phyloP scores from a whole-genome alignment of 37 sponge, comb jelly and placozoan species.

The Agelas oroides region DNA sequence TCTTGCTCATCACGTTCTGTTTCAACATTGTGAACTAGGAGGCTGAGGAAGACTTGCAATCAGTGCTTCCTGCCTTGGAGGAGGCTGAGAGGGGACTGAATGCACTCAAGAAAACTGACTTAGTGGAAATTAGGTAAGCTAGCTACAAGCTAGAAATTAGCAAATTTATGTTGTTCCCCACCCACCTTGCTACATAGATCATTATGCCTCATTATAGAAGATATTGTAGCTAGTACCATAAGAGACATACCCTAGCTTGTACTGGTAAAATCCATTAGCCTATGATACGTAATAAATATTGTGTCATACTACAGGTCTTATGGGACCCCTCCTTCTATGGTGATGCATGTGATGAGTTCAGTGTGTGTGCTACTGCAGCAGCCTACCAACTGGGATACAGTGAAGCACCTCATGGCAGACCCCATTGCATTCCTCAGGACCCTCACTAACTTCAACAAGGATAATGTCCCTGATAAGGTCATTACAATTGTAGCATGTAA shows the following conservation, averaged over 20 bases:
- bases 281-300: too few relatives aligned
- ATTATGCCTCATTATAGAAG: too few relatives aligned
- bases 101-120: slow-evolving; percentile 65
- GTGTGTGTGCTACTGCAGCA: slow-evolving; percentile 78
- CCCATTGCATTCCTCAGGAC: slow-evolving; percentile 41
- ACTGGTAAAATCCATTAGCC: too few relatives aligned
- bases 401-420: slow-evolving; percentile 71
- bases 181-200: too few relatives aligned
- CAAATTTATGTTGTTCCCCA: too few relatives aligned
- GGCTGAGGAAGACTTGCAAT: slow-evolving; percentile 60
- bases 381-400: slow-evolving; percentile 73
- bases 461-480: slow-evolving; percentile 63
- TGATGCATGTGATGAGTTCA: slow-evolving; percentile 80
- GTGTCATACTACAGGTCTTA: slow-evolving; percentile 48
- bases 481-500: neutral
- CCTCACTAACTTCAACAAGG: slow-evolving; percentile 61
- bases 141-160: too few relatives aligned
- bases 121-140: slow-evolving; percentile 73
- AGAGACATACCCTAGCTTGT: too few relatives aligned
- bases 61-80: slow-evolving; percentile 63
- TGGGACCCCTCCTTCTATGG: slow-evolving; percentile 79
- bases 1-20: too few relatives aligned
- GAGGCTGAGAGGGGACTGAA: slow-evolving; percentile 56
- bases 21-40: slow-evolving; percentile 28
- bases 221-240: too few relatives aligned